These are phyloP conservation scores for Malacosoma neustria DNA, from an alignment of 2,888 invertebrate species.

Conservation along the genomic window DNA sequence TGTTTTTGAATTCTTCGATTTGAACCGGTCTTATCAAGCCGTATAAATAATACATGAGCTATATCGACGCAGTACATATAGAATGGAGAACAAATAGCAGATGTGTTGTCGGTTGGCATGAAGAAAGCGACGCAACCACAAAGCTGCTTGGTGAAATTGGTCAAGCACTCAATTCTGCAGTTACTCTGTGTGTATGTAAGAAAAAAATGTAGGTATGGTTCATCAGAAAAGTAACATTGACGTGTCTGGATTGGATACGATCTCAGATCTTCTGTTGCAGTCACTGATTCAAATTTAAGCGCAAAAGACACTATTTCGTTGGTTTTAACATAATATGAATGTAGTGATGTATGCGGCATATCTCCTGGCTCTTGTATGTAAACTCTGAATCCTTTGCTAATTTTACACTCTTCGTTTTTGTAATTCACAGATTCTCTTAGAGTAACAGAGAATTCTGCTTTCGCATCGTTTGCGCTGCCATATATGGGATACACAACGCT, in stretches of 20 bases:
- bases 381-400: background rate
- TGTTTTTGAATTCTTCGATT: background rate
- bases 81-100: background rate
- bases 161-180: background rate
- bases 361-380: background rate
- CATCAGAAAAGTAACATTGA: background rate
- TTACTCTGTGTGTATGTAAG: background rate
- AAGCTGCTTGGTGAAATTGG: background rate
- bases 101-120: background rate
- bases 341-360: background rate
- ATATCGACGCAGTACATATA: background rate
- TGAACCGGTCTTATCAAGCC: background rate
- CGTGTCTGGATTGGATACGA: background rate
- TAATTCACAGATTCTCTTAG: background rate
- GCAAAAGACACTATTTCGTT: background rate
- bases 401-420: background rate
- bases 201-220: background rate
- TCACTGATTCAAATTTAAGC: background rate
- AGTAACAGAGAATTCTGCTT: background rate
- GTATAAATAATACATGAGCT: background rate
- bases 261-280: background rate
- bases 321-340: background rate
- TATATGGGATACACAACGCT: background rate
- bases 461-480: background rate
- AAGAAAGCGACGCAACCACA: background rate